Evolutionary conservation across 2,797 vertebrate genomes (phyloP).

Genomic region (Notolabrus celidotus): DNA sequence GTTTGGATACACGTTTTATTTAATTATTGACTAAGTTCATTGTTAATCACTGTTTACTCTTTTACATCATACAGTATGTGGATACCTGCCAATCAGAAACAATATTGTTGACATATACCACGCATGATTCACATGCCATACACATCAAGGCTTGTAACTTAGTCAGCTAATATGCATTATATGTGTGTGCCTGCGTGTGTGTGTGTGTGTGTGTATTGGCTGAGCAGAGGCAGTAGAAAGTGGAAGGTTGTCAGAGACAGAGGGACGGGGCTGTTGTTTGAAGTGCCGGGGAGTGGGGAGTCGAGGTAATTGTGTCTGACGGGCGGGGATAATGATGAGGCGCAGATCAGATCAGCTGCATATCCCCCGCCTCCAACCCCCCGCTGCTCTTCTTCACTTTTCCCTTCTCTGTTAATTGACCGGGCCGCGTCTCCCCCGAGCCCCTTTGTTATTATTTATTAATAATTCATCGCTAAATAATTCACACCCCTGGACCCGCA

Average conservation of each 20-base stretch:
- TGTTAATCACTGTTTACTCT: too few relatives aligned
- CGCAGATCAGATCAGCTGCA: constrained; percentile 89
- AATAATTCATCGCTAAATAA: constrained; percentile 99
- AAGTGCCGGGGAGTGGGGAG: constrained; percentile 83
- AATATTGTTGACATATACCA: not conserved
- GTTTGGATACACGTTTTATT: too few relatives aligned
- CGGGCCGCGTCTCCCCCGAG: constrained; percentile 89
- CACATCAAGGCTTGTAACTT: constrained; percentile 10
- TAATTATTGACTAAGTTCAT: too few relatives aligned
- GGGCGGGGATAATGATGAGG: constrained; percentile 93
- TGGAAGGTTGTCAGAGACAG: constrained; percentile 87
- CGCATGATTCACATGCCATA: not conserved
- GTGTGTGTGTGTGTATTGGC: constrained; percentile 18
- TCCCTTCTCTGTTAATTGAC: constrained; percentile 94
- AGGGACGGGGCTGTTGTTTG: constrained; percentile 90
- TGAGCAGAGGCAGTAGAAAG: constrained; percentile 68
- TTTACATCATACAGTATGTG: too few relatives aligned
- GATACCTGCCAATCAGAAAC: too few relatives aligned
- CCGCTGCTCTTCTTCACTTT: constrained; percentile 90
- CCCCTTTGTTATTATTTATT: constrained; percentile 98
- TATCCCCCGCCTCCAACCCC: constrained; percentile 86
- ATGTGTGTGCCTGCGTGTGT: constrained; percentile 4
- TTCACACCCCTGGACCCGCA: constrained; percentile 90
- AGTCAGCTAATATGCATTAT: constrained; percentile 5
- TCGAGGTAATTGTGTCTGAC: constrained; percentile 95